These are phyloP conservation scores for Biston stratarius DNA, from an alignment of 2,888 invertebrate genomes.

Conservation along the genomic window DNA sequence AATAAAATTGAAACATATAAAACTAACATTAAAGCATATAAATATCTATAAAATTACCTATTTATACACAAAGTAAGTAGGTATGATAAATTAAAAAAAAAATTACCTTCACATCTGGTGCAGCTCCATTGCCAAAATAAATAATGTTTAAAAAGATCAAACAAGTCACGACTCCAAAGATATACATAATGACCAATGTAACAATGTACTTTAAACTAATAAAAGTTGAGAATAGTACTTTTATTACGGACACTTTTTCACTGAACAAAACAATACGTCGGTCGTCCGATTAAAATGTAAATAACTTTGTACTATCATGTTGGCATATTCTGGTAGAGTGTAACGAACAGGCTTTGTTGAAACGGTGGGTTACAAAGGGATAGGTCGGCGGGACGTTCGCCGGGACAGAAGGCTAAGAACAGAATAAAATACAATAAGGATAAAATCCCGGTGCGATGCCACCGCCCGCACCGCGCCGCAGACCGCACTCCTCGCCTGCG, in stretches of 20 bases:
- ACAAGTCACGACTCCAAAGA: constrained; percentile 70
- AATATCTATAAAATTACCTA: too few relatives aligned
- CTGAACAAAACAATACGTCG: constrained; percentile 67
- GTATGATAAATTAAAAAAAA: constrained; percentile 29
- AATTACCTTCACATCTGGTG: constrained; percentile 75
- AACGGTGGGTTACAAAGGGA: constrained; percentile 56
- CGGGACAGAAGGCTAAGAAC: constrained; percentile 73
- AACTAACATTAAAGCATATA: too few relatives aligned
- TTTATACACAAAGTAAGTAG: not conserved
- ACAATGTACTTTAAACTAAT: constrained; percentile 24
- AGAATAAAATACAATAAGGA: constrained; percentile 80
- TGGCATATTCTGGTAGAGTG: constrained; percentile 61
- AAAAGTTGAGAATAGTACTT: constrained; percentile 43
- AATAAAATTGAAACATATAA: too few relatives aligned
- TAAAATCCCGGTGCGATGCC: constrained; percentile 66
- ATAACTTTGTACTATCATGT: constrained; percentile 70
- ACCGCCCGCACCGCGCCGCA: constrained; percentile 53
- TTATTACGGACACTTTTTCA: constrained; percentile 67
- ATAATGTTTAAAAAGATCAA: constrained; percentile 72
- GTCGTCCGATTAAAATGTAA: constrained; percentile 56
- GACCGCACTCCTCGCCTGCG: constrained; percentile 48
- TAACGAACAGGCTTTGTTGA: constrained; percentile 58
- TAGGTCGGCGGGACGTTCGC: constrained; percentile 67
- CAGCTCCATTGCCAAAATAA: constrained; percentile 67
- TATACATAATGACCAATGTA: constrained; percentile 69